These are phyloP conservation scores for Drepanosiphum platanoidis DNA, from an alignment of 2,888 invertebrate genomes.

Conservation along the genomic window DNA sequence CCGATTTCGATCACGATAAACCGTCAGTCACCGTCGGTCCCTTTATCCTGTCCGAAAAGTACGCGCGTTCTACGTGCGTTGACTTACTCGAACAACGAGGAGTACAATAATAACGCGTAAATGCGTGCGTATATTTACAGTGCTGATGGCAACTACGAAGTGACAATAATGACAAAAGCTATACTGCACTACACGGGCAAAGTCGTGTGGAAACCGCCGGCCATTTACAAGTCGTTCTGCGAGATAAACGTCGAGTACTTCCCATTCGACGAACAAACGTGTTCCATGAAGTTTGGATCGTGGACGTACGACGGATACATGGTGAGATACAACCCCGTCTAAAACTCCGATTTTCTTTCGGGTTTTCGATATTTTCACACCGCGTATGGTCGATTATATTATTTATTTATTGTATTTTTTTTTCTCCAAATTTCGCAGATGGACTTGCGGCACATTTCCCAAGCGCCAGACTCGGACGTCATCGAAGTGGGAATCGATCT, in stretches of 20 bases:
- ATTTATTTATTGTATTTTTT: background rate
- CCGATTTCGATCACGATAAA: too few species aligned
- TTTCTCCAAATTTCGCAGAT: conserved; percentile 73
- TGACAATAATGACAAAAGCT: conserved; percentile 97
- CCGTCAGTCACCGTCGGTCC: background rate
- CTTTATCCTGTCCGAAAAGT: background rate
- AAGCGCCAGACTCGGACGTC: conserved; percentile 86
- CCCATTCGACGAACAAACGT: conserved; percentile 94
- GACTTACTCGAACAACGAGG: background rate
- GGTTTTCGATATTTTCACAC: too few species aligned
- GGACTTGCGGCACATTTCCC: conserved; percentile 87
- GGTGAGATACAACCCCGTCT: conserved; percentile 75
- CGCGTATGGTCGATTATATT: too few species aligned
- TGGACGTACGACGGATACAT: conserved; percentile 96
- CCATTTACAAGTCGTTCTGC: conserved; percentile 97
- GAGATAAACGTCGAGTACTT: conserved; percentile 95
- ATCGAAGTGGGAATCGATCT: conserved; percentile 92
- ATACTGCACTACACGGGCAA: conserved; percentile 92
- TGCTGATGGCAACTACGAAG: conserved; percentile 97
- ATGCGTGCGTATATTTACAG: conserved; percentile 70
- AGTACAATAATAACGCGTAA: background rate
- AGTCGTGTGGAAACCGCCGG: conserved; percentile 97
- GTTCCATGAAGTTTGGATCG: conserved; percentile 94
- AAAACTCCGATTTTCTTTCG: too few species aligned
- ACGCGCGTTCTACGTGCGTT: background rate